phyloP scores from a whole-genome alignment of 2,888 invertebrate species.

The Spisula solida region DNA sequence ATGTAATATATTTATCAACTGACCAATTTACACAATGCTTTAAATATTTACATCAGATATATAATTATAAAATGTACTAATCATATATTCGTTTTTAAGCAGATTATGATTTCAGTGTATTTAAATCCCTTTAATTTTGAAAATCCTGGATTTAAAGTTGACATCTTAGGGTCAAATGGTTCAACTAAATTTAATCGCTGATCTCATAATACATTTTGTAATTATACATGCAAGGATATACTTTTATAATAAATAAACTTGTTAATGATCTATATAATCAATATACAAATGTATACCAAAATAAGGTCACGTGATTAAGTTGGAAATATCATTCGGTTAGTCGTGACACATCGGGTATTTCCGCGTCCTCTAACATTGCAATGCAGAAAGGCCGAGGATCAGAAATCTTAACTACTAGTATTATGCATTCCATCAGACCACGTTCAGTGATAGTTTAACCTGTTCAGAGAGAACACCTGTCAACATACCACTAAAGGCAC shows the following conservation, averaged over 20 bases:
- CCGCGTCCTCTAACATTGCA: too few species aligned
- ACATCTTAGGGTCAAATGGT: not conserved
- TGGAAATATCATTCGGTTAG: not conserved
- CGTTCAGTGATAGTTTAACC: too few species aligned
- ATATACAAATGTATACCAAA: not conserved
- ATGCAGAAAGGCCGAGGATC: too few species aligned
- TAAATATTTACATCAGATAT: slow-evolving; percentile 11
- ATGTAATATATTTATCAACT: not conserved
- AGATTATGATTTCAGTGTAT: not conserved
- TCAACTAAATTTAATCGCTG: not conserved
- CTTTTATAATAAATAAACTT: not conserved
- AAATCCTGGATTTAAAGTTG: slow-evolving; percentile 25
- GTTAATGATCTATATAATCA: not conserved
- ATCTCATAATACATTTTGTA: not conserved
- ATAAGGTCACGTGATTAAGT: not conserved
- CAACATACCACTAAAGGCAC: too few species aligned
- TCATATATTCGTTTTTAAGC: not conserved
- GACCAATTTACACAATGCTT: slow-evolving; percentile 11
- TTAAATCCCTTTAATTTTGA: slow-evolving; percentile 17
- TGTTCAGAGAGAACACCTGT: too few species aligned
- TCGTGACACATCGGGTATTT: too few species aligned
- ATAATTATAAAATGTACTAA: not conserved
- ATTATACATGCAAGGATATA: not conserved
- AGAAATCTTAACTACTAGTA: too few species aligned
- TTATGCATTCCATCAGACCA: too few species aligned